Base-by-base conservation (phyloP, 2,888 invertebrate species). In the Nasonia oneida region DNA sequence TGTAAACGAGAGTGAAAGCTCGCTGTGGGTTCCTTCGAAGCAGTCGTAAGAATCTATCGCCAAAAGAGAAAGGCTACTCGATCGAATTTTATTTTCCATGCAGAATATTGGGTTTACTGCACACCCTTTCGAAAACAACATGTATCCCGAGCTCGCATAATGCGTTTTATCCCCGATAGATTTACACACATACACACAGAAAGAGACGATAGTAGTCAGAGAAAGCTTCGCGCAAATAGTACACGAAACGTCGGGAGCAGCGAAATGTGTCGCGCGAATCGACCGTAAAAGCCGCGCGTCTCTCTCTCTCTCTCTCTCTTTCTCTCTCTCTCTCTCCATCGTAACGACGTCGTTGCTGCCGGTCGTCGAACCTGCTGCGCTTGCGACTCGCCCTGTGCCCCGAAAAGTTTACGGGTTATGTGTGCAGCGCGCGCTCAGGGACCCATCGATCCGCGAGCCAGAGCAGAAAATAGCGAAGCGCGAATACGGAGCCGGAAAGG, bases 201-300 rank as follows among this genome's bases (percentile, higher is more conserved):
- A n/a, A n/a, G 18, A n/a, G 29, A 29, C 29, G 29, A 29, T 29
- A 29, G 29, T 29, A 29, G 29, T 29, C 18, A n/a, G 57, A 57
- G 57, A 61, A n/a, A 61, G 57, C 23, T 61, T 23, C 57, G 23
- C 8, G 23, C 23, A 61, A 61, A n/a, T 61, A 61, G 57, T 61
- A 61, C 23, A 61, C 57, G 57, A n/a, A 61, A 61, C n/a, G 57
- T n/a, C n/a, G 57, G 57, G 18, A 61, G n/a, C n/a, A 61, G 42
- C 57, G 57, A 77, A 81, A 87, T 87, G 88, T 87, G 89, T 89
- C 90, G 88, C 87, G 88, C 87, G 89, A 90, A 90, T 90, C 88
- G 89, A 88, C 86, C 89, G 89, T 91, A 91, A 91, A 91, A 89
- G 89, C 88, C 88, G 83, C 78, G 86, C 75, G 79, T 23, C 87